phyloP scores from a whole-genome alignment of 2,113 vertebrate genomes.

The Aegithalos caudatus region DNA sequence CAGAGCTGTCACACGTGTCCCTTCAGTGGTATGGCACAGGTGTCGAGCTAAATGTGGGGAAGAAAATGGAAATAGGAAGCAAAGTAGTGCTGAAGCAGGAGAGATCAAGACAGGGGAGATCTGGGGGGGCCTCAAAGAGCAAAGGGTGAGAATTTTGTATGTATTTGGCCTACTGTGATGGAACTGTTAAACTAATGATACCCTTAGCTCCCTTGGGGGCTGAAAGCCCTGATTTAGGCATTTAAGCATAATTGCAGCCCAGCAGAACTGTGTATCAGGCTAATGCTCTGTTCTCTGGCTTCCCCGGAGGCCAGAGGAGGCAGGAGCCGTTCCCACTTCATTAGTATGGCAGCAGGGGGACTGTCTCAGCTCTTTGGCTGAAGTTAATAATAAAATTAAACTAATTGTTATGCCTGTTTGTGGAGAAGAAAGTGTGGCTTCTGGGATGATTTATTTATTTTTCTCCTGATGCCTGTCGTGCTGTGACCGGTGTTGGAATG shows the following conservation, averaged over 20 bases:
- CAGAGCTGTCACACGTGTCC: neutral
- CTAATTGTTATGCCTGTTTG: neutral
- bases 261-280: neutral
- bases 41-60: fast-evolving
- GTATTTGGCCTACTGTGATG: neutral
- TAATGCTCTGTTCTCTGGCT: neutral
- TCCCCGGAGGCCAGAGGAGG: constrained; percentile 12
- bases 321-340: constrained; percentile 26
- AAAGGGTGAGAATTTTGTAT: neutral
- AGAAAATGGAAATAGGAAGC: neutral
- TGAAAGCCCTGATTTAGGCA: constrained; percentile 33
- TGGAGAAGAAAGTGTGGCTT: neutral
- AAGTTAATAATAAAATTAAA: constrained; percentile 33
- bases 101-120: neutral
- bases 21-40: fast-evolving
- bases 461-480: neutral
- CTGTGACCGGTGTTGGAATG: fast-evolving
- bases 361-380: neutral
- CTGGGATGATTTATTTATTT: neutral
- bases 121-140: neutral
- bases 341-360: constrained; percentile 26
- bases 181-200: constrained; percentile 35
- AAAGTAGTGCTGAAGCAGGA: neutral
- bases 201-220: neutral
- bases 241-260: constrained; percentile 47